phyloP scores from a whole-genome alignment of 2,113 vertebrate genomes.

The Crotalus horridus region DNA sequence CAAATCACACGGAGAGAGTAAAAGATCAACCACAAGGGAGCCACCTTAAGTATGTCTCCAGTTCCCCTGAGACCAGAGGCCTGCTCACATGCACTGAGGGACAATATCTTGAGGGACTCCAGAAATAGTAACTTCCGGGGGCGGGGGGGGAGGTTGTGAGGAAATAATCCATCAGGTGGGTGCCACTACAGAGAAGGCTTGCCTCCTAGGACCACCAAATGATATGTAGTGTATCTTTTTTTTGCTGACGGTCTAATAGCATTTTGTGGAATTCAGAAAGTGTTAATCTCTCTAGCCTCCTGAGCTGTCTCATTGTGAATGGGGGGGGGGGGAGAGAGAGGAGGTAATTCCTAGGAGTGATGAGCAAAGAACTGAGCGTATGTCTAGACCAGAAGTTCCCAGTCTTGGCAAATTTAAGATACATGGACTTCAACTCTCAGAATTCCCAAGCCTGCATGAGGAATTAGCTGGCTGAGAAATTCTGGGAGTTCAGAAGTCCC shows the following conservation, averaged over 20 bases:
- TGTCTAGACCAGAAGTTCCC: neutral
- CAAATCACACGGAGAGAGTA: neutral
- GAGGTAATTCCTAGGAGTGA: neutral
- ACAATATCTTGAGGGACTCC: neutral
- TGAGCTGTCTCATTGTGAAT: neutral
- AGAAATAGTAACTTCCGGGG: neutral
- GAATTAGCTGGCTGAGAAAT: neutral
- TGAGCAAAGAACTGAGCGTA: neutral
- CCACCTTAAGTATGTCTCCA: neutral
- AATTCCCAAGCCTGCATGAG: neutral
- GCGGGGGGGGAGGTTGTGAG: neutral
- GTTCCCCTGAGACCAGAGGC: neutral
- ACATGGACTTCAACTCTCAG: neutral
- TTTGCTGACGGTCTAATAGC: neutral
- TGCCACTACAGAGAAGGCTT: neutral
- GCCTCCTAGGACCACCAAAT: neutral
- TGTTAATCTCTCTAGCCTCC: neutral
- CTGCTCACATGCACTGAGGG: neutral
- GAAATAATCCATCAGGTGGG: neutral
- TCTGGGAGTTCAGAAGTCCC: neutral
- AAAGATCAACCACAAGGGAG: neutral
- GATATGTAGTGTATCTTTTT: neutral
- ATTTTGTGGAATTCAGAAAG: neutral
- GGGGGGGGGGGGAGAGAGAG: neutral
- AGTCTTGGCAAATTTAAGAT: neutral